Evolutionary conservation across 2,113 vertebrate genomes (phyloP).

Genomic region (Morone chrysops): DNA sequence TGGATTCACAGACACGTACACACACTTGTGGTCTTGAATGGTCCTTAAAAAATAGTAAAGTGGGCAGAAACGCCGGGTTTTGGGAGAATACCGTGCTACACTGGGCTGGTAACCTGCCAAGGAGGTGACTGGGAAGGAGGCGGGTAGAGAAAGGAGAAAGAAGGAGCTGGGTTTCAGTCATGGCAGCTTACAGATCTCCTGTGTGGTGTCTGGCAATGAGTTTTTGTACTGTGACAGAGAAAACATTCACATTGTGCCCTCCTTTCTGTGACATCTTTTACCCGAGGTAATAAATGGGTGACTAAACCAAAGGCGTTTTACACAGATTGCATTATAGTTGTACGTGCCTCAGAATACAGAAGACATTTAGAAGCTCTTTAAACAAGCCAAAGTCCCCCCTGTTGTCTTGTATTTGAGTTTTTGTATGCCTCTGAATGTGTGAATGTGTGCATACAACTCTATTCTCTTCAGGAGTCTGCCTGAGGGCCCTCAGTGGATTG

Average conservation of each 20-base stretch:
- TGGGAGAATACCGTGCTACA: slow-evolving; percentile 32
- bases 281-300: slow-evolving; percentile 39
- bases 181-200: slow-evolving; percentile 50
- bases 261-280: slow-evolving; percentile 58
- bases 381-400: background rate
- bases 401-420: background rate
- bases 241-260: slow-evolving; percentile 49
- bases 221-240: slow-evolving; percentile 56
- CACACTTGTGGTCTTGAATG: slow-evolving; percentile 20
- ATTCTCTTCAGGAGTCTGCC: slow-evolving; percentile 13
- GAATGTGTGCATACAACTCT: slow-evolving; percentile 14
- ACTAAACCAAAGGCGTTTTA: slow-evolving; percentile 22
- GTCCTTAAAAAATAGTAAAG: slow-evolving; percentile 38
- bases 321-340: slow-evolving; percentile 40
- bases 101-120: slow-evolving; percentile 57
- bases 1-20: slow-evolving; percentile 38
- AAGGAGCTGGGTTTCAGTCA: slow-evolving; percentile 38
- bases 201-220: slow-evolving; percentile 46
- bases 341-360: background rate
- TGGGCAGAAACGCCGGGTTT: slow-evolving; percentile 34
- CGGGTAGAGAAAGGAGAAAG: slow-evolving; percentile 34
- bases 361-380: slow-evolving; percentile 1
- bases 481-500: slow-evolving; percentile 31
- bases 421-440: background rate
- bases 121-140: slow-evolving; percentile 49